phyloP scores from a whole-genome alignment of 2,113 vertebrate species.

The Theristicus caerulescens region DNA sequence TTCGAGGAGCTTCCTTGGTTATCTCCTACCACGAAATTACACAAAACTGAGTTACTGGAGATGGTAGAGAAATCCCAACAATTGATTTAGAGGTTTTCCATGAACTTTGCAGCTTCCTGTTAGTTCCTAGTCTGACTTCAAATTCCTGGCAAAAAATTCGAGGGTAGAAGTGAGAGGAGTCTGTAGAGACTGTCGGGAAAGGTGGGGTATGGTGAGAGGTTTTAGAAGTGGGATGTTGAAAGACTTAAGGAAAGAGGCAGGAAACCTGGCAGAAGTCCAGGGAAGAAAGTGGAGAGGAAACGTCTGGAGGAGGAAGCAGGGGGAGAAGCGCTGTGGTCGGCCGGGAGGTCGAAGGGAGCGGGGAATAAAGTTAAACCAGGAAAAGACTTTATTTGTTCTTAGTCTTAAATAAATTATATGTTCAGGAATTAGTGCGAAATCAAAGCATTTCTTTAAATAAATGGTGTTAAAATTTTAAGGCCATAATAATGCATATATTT shows the following conservation, averaged over 20 bases:
- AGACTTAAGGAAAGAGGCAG: background rate
- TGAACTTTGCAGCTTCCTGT: background rate
- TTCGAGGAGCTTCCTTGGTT: background rate
- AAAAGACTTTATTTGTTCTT: background rate
- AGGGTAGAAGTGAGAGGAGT: background rate
- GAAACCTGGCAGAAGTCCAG: background rate
- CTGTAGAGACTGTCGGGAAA: background rate
- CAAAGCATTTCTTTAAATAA: background rate
- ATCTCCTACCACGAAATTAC: background rate
- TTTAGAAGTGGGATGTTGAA: background rate
- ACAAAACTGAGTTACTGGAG: background rate
- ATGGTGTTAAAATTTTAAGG: background rate
- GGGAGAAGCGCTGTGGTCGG: background rate
- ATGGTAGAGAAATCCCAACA: background rate
- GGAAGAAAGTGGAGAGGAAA: background rate
- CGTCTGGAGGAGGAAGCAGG: background rate
- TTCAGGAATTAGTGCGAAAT: background rate
- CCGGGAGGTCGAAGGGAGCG: background rate
- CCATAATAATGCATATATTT: background rate
- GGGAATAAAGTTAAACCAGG: background rate
- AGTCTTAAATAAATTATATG: background rate
- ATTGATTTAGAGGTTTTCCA: background rate
- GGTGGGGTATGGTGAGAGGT: background rate
- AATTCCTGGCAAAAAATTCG: background rate
- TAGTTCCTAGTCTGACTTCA: background rate